Percentiles rank a stretch among this genome's conserved stretches.
Evolutionary conservation across 2,888 invertebrate genomes (phyloP).

Genomic region (Apodemia mormo): DNA sequence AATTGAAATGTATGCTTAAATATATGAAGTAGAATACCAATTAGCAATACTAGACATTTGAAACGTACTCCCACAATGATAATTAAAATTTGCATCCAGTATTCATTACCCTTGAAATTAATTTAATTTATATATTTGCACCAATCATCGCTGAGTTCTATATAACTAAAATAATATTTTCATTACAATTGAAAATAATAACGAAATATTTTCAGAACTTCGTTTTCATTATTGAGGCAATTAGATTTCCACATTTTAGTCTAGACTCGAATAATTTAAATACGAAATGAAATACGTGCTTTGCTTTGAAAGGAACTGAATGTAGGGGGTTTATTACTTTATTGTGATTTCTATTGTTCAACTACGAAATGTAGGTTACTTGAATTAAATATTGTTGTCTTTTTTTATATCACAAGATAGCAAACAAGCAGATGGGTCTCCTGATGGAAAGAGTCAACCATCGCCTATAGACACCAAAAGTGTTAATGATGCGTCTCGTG

Average conservation of each 20-base stretch:
- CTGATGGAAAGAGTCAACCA: no score
- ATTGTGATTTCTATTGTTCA: no score
- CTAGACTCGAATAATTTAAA: constrained; percentile 36
- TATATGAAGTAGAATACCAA: no score
- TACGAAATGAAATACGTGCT: constrained; percentile 41
- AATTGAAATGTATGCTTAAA: no score
- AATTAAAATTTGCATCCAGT: neutral
- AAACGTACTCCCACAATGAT: neutral
- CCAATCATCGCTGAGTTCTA: neutral
- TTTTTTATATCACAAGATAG: no score
- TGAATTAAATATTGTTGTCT: no score
- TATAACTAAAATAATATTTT: neutral
- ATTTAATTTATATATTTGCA: neutral
- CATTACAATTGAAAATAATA: neutral
- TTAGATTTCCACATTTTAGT: neutral
- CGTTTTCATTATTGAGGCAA: neutral
- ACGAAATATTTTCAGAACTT: neutral
- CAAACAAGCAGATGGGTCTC: no score
- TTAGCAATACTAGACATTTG: neutral
- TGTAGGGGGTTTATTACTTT: neutral
- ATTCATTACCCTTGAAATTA: neutral
- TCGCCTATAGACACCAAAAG: no score
- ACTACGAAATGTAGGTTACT: no score
- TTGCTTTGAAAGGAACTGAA: constrained; percentile 23
- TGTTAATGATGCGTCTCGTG: no score